A percentile compares a stretch with the other conserved stretches of the same genome.
Evolutionary conservation across 2,797 vertebrate species (phyloP).

Genomic region (Heliangelus exortis): DNA sequence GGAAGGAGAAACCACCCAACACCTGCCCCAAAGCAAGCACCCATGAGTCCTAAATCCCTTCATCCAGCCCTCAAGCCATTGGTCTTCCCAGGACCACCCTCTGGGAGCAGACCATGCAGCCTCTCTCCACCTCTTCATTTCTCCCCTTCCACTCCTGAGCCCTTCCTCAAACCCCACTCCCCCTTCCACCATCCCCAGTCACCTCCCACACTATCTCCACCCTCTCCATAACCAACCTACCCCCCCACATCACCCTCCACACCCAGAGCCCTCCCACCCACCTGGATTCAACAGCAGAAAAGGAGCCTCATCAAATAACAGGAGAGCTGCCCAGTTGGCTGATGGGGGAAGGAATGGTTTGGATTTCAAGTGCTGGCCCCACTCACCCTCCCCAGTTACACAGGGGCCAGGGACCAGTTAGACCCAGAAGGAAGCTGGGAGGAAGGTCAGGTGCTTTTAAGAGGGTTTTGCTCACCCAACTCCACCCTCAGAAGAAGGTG

Average conservation of each 20-base stretch:
- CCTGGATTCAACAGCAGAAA: fast-evolving
- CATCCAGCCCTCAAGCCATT: background rate
- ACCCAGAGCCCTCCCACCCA: fast-evolving
- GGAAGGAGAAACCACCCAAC: background rate
- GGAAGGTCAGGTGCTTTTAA: fast-evolving
- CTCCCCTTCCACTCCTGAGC: fast-evolving
- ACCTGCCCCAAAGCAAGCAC: no score
- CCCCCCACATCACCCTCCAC: fast-evolving
- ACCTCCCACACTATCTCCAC: fast-evolving
- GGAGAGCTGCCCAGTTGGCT: background rate
- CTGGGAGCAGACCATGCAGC: fast-evolving
- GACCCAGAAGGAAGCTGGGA: fast-evolving
- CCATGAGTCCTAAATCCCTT: fast-evolving
- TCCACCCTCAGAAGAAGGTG: background rate
- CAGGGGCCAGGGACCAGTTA: fast-evolving
- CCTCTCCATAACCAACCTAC: no score
- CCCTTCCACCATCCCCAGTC: background rate
- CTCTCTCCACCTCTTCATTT: fast-evolving
- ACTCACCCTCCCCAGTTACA: fast-evolving
- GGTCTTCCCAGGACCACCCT: background rate
- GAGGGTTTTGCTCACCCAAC: no score
- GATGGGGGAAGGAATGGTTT: fast-evolving
- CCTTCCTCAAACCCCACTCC: fast-evolving
- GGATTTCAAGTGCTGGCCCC: fast-evolving
- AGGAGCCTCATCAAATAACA: background rate